These are phyloP conservation scores for Drosophila sechellia DNA, from an alignment of 1,140 invertebrate species.

Conservation along the genomic window DNA sequence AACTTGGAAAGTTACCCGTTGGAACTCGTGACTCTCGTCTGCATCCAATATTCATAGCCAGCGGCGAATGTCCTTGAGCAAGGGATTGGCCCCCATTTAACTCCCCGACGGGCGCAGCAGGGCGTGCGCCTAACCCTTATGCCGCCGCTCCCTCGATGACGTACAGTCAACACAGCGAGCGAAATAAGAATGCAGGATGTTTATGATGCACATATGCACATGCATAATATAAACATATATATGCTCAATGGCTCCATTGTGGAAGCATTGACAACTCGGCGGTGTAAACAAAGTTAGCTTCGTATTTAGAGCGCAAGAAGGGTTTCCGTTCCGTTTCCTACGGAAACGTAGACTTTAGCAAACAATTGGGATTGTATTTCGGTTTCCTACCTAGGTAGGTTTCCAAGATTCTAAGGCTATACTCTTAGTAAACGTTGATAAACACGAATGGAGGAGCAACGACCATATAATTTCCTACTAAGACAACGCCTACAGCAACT, in stretches of 20 bases:
- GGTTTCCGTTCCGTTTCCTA: conserved; percentile 3
- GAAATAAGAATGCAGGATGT: conserved; percentile 16
- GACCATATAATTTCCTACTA: too few species aligned
- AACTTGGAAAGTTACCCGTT: conserved; percentile 37
- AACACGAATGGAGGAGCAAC: too few species aligned
- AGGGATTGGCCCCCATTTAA: conserved; percentile 20
- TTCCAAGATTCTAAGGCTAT: too few species aligned
- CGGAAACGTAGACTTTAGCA: neutral
- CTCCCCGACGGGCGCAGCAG: neutral
- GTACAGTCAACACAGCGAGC: conserved; percentile 20
- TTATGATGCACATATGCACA: neutral
- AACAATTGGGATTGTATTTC: neutral
- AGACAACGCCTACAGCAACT: too few species aligned
- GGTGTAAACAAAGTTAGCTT: conserved; percentile 1
- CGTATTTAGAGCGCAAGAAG: neutral
- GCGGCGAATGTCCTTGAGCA: conserved; percentile 29
- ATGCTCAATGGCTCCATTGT: conserved; percentile 18
- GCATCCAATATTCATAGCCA: conserved; percentile 32
- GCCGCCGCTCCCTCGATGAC: conserved; percentile 9
- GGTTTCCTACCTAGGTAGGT: too few species aligned
- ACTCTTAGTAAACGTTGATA: too few species aligned
- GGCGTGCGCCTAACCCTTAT: conserved; percentile 23
- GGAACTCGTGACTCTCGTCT: conserved; percentile 37
- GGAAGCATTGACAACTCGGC: neutral
- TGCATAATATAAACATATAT: neutral